Percentiles rank a stretch among this genome's conserved stretches.
phyloP scores from a whole-genome alignment of 1,140 invertebrate genomes.

The Potamilus streckersoni region DNA sequence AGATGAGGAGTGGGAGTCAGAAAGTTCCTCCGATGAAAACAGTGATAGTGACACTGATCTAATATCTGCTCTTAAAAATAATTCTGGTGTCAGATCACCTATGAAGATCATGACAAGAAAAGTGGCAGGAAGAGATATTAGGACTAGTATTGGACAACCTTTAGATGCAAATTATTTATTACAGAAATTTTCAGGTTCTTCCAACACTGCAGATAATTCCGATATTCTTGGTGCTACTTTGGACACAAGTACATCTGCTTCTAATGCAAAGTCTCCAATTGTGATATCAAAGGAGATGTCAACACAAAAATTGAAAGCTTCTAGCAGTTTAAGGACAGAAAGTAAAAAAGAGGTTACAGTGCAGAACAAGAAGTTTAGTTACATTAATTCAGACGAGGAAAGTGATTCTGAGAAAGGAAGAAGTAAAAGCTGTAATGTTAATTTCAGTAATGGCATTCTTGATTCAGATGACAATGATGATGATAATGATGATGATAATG shows the following conservation, averaged over 20 bases:
- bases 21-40: background rate
- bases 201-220: background rate
- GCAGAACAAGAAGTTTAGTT: too few species aligned
- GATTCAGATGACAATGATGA: slow-evolving; percentile 11
- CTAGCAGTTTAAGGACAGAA: too few species aligned
- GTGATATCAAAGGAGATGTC: slow-evolving; percentile 26
- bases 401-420: too few species aligned
- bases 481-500: background rate
- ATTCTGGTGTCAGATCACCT: slow-evolving; percentile 8
- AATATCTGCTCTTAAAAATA: slow-evolving; percentile 13
- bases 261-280: slow-evolving; percentile 19
- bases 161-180: background rate
- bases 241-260: slow-evolving; percentile 10
- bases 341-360: too few species aligned
- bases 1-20: slow-evolving; percentile 24
- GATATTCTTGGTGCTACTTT: slow-evolving; percentile 9
- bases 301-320: background rate
- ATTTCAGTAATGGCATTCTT: slow-evolving; percentile 17
- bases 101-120: slow-evolving; percentile 20
- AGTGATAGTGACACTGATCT: slow-evolving; percentile 25
- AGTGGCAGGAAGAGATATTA: slow-evolving; percentile 24
- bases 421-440: slow-evolving; percentile 20
- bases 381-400: too few species aligned
- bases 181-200: too few species aligned
- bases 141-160: slow-evolving; percentile 10